A percentile compares a stretch with the other conserved stretches of the same genome.
These are phyloP conservation scores for Rhodinocichla rosea DNA, from an alignment of 2,113 vertebrate genomes.

Conservation along the genomic window DNA sequence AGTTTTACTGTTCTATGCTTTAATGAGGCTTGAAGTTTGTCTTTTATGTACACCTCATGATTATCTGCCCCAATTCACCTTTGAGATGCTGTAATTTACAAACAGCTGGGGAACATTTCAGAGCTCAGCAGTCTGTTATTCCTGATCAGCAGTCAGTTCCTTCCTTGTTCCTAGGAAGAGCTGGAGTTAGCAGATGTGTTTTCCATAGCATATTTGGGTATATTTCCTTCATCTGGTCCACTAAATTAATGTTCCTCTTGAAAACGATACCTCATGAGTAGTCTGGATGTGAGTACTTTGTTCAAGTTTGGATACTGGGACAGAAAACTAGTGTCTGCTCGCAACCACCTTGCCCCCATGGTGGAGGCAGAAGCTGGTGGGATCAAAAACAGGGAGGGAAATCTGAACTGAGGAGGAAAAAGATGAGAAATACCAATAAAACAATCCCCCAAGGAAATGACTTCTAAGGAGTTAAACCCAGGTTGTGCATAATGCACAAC, in stretches of 20 bases:
- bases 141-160: neutral
- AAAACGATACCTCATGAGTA: neutral
- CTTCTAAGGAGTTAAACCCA: neutral
- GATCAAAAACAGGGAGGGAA: neutral
- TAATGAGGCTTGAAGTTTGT: neutral
- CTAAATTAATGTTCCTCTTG: neutral
- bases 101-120: neutral
- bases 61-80: neutral
- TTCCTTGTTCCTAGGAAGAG: neutral
- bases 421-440: neutral
- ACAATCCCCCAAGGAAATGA: neutral
- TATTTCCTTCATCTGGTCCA: neutral
- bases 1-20: neutral
- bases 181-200: neutral
- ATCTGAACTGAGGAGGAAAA: neutral
- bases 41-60: neutral
- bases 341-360: neutral
- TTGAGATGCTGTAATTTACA: neutral
- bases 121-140: neutral
- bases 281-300: neutral
- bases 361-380: neutral
- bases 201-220: neutral
- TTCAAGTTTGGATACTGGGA: neutral
- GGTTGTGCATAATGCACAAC: neutral
- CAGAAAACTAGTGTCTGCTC: neutral